These are phyloP conservation scores for Physella acuta DNA, from an alignment of 1,140 invertebrate genomes.

Conservation along the genomic window DNA sequence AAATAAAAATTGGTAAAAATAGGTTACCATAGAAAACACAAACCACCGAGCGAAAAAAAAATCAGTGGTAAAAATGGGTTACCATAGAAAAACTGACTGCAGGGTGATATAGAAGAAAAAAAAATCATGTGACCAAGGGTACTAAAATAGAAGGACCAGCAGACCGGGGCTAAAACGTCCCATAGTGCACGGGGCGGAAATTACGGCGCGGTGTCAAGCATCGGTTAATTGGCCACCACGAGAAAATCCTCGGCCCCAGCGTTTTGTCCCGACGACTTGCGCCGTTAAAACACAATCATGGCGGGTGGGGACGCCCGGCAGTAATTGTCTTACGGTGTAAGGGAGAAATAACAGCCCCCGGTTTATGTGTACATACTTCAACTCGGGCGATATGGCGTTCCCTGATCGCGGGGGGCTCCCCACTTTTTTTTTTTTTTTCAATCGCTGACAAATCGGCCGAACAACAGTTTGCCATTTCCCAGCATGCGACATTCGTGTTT, in stretches of 20 bases:
- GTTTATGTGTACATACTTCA: constrained; percentile 11
- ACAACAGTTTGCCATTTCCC: constrained; percentile 17
- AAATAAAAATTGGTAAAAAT: too few species aligned
- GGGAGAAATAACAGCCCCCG: constrained; percentile 8
- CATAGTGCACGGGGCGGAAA: constrained; percentile 14
- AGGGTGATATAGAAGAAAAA: too few species aligned
- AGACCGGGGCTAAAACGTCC: not conserved
- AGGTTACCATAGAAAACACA: too few species aligned
- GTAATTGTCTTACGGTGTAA: constrained; percentile 17
- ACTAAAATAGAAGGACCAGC: too few species aligned
- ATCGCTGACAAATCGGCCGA: constrained; percentile 8
- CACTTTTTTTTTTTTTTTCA: constrained; percentile 11
- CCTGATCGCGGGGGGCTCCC: not conserved
- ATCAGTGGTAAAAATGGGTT: too few species aligned
- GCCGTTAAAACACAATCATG: constrained; percentile 4
- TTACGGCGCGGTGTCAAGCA: constrained; percentile 14
- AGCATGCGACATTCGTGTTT: constrained; percentile 7
- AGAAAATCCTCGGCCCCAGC: not conserved
- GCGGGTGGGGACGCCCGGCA: not conserved
- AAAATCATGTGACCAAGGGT: too few species aligned
- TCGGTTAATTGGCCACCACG: constrained; percentile 17
- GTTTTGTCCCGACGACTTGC: constrained; percentile 14
- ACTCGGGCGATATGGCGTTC: constrained; percentile 9
- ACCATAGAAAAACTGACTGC: too few species aligned
- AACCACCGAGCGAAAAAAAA: too few species aligned